Evolutionary conservation across 2,888 invertebrate genomes (phyloP), one percentile per base, ranked within the genome.

Genomic region (Microctonus hyperodae): DNA sequence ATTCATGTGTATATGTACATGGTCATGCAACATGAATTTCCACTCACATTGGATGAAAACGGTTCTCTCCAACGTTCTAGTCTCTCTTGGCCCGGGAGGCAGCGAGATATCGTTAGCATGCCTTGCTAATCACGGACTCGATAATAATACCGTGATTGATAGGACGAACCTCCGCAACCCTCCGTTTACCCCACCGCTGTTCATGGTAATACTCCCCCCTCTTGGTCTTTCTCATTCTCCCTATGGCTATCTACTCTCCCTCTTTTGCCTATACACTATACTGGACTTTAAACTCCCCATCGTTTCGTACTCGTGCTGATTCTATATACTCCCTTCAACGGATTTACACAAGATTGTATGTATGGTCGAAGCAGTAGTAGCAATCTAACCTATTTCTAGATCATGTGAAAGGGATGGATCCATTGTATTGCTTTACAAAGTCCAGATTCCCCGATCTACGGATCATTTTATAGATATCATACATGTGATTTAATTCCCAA

Each of bases 131-230:
- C 82, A 82, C 80, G 79, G 79, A 79, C 81, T 82, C 82, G 83
- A 83, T 83, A 82, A 83, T 83, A 83, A 82, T 82, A 83, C 80
- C 80, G 79, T 83, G 83, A 83, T 83, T 83, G 82, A 83, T 83
- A 81, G 82, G 80, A 81, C 81, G 82, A 78, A 80, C 77, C 79
- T 77, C 78, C 75, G 67, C 68, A 68, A 70, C 66, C 69, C 61
- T 70, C 62, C 69, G 23, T 65, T 64, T 70, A 55, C 57, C 56
- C 48, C 55, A 71, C 67, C 61, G 69, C 7, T 28, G 28, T 65
- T 33, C 55, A 35, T 64, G 28, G n/a, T 44, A 50, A 51, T 51
- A 51, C 57, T 61, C 61, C 40, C 55, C 51, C 55, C 37, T 62
- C 64, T 68, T 56, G 63, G 64, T 25, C 64, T 50, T 64, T 16